Base-by-base conservation (phyloP, 1,140 invertebrate genomes). In the Drosophila ercepeae region DNA sequence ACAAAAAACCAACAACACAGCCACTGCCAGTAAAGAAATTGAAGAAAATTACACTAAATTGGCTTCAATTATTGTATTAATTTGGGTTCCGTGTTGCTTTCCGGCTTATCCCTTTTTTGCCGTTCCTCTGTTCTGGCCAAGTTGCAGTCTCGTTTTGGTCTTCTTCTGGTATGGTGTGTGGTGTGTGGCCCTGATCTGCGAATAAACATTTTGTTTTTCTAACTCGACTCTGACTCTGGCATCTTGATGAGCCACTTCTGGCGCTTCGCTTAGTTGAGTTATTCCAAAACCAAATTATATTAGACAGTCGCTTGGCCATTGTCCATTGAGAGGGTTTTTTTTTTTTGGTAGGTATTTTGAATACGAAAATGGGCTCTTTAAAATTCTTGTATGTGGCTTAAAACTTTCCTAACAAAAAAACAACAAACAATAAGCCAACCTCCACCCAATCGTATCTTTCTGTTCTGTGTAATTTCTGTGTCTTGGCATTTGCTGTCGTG, bases 1-100 rank as follows among this genome's bases (percentile, higher is more conserved):
- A 29, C 18, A 32, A 52, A 58, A 59, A 61, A 59, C 51, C 27
- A 63, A 16, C 41, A 68, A 61, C 45, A 73, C 67, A 58, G 39
- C 13, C 36, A 77, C n/a, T n/a, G 57, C 48, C 45, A 75, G 75
- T 59, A 79, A 60, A 76, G 74, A 78, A 61, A 59, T 75, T 60
- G 64, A 71, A 88, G 77, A 89, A 89, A 89, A 89, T 89, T 89
- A 89, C 82, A 89, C 88, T 82, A 89, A 89, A 89, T 89, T 89
- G 88, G 88, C 88, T 89, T 89, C 88, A 89, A 89, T 89, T 89
- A 89, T 89, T 89, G 88, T 90, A 89, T 89, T 89, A 89, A 89
- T 89, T 89, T 89, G 88, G 88, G 88, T 90, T 90, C 88, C 88
- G 88, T 90, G 88, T 90, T 89, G 88, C 88, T 89, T 89, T 90